phyloP scores from a whole-genome alignment of 1,140 invertebrate genomes.

The Zaprionus gabonicus region DNA sequence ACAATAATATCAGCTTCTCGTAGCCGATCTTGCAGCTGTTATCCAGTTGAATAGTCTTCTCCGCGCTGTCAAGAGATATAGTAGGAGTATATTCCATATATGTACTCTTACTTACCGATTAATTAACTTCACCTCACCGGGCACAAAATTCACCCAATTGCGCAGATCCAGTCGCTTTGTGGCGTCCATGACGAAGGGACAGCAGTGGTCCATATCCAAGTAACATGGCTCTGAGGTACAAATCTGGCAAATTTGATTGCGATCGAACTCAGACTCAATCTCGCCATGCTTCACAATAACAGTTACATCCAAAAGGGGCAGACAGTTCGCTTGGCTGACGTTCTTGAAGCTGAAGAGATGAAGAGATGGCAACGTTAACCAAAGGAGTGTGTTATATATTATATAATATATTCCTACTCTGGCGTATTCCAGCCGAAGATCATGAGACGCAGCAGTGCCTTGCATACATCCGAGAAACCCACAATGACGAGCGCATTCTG shows the following conservation, averaged over 20 bases:
- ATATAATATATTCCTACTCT: constrained; percentile 39
- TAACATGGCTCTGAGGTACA: constrained; percentile 39
- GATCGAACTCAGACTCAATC: constrained; percentile 61
- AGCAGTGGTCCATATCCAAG: constrained; percentile 28
- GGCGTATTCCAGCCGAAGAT: constrained; percentile 60
- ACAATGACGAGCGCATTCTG: constrained; percentile 42
- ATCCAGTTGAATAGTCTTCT: constrained; percentile 22
- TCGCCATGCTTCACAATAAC: constrained; percentile 48
- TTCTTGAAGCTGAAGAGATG: constrained; percentile 31
- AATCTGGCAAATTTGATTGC: constrained; percentile 23
- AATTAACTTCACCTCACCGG: constrained; percentile 40
- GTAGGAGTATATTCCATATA: background rate
- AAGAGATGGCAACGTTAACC: background rate
- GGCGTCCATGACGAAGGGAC: constrained; percentile 54
- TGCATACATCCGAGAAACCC: constrained; percentile 48
- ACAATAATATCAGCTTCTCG: constrained; percentile 57
- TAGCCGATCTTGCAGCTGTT: constrained; percentile 52
- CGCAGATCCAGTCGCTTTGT: constrained; percentile 60
- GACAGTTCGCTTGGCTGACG: constrained; percentile 45
- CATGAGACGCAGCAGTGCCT: constrained; percentile 52
- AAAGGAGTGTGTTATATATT: too few species aligned
- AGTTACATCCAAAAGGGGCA: constrained; percentile 58
- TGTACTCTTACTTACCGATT: constrained; percentile 38
- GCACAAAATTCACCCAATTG: constrained; percentile 61
- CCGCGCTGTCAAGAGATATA: constrained; percentile 10